Percentiles rank a stretch among this genome's conserved stretches.
These are phyloP conservation scores for Drosophila parvula DNA, from an alignment of 1,140 invertebrate genomes.

Conservation along the genomic window DNA sequence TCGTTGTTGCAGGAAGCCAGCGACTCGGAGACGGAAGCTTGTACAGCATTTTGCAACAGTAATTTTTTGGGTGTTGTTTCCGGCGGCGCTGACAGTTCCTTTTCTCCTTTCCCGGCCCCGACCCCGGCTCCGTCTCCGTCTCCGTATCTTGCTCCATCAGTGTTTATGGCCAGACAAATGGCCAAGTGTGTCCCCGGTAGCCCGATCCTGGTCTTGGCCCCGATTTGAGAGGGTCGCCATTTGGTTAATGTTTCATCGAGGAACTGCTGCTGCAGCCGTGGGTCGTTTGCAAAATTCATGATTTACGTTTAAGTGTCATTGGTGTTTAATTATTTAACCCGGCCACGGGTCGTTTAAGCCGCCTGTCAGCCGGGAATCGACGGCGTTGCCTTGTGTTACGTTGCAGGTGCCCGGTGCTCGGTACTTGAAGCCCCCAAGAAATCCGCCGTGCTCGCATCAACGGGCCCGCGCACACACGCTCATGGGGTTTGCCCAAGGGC, in stretches of 20 bases:
- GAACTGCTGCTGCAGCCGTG: constrained; percentile 44
- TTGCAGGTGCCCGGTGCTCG: constrained; percentile 13
- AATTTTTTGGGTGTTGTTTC: constrained; percentile 83
- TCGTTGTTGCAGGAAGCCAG: constrained; percentile 64
- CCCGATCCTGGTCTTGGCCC: constrained; percentile 11
- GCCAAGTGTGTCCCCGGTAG: background rate
- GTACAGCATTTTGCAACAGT: constrained; percentile 80
- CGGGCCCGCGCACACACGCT: constrained; percentile 1
- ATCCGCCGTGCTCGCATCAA: constrained; percentile 12
- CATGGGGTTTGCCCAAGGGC: constrained; percentile 43
- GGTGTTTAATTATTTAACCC: constrained; percentile 78
- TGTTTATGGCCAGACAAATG: constrained; percentile 64
- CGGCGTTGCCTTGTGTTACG: constrained; percentile 9
- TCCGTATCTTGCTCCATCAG: constrained; percentile 27
- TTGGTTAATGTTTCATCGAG: constrained; percentile 69
- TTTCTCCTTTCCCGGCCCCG: background rate
- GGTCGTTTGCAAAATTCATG: constrained; percentile 74
- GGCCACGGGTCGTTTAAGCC: constrained; percentile 69
- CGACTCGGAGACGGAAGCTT: constrained; percentile 71
- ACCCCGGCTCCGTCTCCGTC: background rate
- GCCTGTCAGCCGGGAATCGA: constrained; percentile 36
- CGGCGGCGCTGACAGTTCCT: constrained; percentile 73
- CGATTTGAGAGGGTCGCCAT: constrained; percentile 60
- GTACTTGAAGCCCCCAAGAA: constrained; percentile 20
- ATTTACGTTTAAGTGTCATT: constrained; percentile 83